A percentile compares a stretch with the other conserved stretches of the same genome.
phyloP scores from a whole-genome alignment of 2,113 vertebrate species.

The Cygnus buccinator region DNA sequence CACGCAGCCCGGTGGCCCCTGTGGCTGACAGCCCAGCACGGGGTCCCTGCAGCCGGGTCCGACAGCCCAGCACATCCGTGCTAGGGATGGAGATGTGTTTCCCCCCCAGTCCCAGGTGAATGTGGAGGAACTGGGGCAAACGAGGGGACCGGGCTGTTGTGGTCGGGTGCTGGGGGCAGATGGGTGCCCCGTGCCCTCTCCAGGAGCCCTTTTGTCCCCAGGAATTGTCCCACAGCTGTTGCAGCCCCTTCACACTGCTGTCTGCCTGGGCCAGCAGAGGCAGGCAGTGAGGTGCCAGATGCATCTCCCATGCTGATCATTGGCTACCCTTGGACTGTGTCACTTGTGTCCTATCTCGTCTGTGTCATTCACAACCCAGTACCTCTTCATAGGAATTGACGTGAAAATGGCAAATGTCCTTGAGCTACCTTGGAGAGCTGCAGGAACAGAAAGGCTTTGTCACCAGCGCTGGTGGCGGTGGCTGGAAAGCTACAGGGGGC shows the following conservation, averaged over 20 bases:
- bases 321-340: background rate
- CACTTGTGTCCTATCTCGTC: background rate
- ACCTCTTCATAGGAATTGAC: background rate
- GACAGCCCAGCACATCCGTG: background rate
- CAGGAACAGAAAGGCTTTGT: background rate
- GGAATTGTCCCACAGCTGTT: background rate
- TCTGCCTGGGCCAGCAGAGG: background rate
- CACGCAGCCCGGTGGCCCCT: background rate
- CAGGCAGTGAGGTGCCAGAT: too few species aligned
- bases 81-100: background rate
- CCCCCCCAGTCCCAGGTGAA: background rate
- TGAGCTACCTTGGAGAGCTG: background rate
- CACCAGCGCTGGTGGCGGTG: rapidly evolving
- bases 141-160: rapidly evolving
- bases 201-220: background rate
- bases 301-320: too few species aligned
- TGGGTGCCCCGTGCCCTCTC: background rate
- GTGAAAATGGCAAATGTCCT: background rate
- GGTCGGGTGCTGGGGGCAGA: background rate
- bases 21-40: background rate
- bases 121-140: background rate
- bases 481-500: background rate
- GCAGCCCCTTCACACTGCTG: background rate
- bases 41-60: background rate
- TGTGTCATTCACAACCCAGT: background rate